Percentiles rank a stretch among this genome's conserved stretches.
phyloP scores from a whole-genome alignment of 2,113 vertebrate genomes.

The Antechinus stuartii region DNA sequence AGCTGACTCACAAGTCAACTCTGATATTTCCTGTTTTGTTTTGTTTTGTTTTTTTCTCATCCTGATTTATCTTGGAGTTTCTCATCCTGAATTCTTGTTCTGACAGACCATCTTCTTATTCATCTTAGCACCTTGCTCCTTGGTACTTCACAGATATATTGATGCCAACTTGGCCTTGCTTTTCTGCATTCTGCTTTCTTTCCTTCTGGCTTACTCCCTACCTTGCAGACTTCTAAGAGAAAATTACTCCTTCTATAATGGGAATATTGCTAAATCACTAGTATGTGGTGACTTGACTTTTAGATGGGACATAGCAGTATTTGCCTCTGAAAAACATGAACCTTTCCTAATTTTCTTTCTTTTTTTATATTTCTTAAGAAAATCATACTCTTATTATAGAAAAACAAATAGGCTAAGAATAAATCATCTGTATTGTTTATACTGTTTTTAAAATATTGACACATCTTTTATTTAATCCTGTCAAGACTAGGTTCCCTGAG shows the following conservation, averaged over 20 bases:
- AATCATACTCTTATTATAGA: not conserved
- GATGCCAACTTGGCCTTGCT: not conserved
- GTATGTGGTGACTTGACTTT: not conserved
- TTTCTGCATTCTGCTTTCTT: not conserved
- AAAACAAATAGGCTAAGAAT: not conserved
- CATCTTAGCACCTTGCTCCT: not conserved
- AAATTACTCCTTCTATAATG: not conserved
- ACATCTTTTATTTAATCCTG: not conserved
- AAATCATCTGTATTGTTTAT: not conserved
- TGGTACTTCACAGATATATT: not conserved
- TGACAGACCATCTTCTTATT: not conserved
- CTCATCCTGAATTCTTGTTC: not conserved
- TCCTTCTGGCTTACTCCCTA: not conserved
- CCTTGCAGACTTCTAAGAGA: not conserved
- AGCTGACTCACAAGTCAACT: not conserved
- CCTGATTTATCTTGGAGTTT: not conserved
- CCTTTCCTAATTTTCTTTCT: not conserved
- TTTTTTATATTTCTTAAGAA: not conserved
- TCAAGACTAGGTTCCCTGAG: not conserved
- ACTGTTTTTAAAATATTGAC: not conserved
- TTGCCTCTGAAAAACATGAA: not conserved
- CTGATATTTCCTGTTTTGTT: not conserved
- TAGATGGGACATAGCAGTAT: not conserved
- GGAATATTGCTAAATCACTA: not conserved
- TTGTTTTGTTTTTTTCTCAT: not conserved